Conservation (phyloP, 1,140 invertebrate species). For the Drosophila kurseongensis region DNA sequence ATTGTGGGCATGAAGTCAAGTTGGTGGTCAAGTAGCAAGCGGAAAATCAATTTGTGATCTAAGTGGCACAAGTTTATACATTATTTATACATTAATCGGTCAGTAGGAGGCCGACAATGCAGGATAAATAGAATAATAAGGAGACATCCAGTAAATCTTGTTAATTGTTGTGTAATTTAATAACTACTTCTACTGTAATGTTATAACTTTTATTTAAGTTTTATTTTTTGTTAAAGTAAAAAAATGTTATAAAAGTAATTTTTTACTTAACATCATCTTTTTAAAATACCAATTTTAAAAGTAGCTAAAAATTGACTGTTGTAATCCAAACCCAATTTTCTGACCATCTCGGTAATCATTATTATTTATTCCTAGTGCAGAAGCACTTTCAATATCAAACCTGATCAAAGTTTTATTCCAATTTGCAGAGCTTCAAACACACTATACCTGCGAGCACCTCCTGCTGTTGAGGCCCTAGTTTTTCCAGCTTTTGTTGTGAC, state of each 20-base stretch:
- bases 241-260: too few relatives aligned
- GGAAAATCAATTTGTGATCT: constrained; percentile 42
- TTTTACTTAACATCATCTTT: too few relatives aligned
- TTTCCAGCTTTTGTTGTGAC: constrained; percentile 22
- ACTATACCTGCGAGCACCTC: constrained; percentile 17
- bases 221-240: too few relatives aligned
- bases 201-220: too few relatives aligned
- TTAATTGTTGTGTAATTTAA: too few relatives aligned
- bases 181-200: too few relatives aligned
- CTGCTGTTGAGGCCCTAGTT: constrained; percentile 1
- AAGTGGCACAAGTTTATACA: constrained; percentile 6
- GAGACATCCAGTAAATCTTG: too few relatives aligned
- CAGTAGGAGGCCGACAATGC: neutral
- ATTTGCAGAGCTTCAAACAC: constrained; percentile 5
- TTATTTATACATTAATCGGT: constrained; percentile 10
- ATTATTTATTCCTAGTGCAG: neutral
- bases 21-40: constrained; percentile 17
- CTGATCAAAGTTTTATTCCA: neutral
- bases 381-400: neutral
- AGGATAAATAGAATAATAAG: too few relatives aligned
- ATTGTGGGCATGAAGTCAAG: constrained; percentile 2
- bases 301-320: too few relatives aligned
- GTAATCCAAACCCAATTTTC: neutral
- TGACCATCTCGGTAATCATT: too few relatives aligned
- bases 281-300: too few relatives aligned